These are phyloP conservation scores for Eristalis intricaria DNA, from an alignment of 2,888 invertebrate species.

Conservation along the genomic window DNA sequence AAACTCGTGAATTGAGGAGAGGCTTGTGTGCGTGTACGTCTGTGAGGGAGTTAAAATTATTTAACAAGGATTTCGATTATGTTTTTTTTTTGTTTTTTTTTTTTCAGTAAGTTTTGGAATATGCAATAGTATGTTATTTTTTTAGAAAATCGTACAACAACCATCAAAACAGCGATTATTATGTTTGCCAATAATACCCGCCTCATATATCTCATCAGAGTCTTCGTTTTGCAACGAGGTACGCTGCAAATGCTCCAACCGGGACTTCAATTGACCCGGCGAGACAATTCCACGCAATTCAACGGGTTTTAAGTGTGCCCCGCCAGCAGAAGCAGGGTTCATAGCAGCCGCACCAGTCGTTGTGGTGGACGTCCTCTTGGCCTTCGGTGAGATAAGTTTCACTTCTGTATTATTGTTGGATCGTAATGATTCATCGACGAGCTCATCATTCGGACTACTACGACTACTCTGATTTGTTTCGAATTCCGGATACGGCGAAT, in stretches of 20 bases:
- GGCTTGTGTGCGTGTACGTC: conserved; percentile 68
- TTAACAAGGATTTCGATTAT: conserved; percentile 39
- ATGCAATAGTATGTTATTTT: conserved; percentile 55
- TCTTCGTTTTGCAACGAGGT: conserved; percentile 74
- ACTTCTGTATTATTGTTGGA: conserved; percentile 62
- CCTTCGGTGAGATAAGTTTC: conserved; percentile 49
- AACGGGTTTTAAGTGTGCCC: conserved; percentile 52
- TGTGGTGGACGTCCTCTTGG: conserved; percentile 40
- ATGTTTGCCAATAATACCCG: conserved; percentile 76
- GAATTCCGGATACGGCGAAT: conserved; percentile 85
- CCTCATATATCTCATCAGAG: conserved; percentile 75
- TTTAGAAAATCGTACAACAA: conserved; percentile 72
- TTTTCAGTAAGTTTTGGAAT: conserved; percentile 47
- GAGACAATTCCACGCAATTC: conserved; percentile 82
- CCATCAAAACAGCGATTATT: conserved; percentile 72
- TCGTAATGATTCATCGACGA: conserved; percentile 74
- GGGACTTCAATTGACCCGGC: conserved; percentile 85
- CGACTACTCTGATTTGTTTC: conserved; percentile 75
- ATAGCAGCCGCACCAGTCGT: conserved; percentile 66
- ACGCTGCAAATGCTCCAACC: conserved; percentile 82
- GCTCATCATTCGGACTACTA: conserved; percentile 76
- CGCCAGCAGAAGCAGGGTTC: conserved; percentile 35
- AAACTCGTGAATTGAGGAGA: conserved; percentile 35
- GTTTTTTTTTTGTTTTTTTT: not conserved
- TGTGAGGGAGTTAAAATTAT: conserved; percentile 42